Evolutionary conservation across 2,113 vertebrate species (phyloP), one percentile per base, ranked within the genome.

Genomic region (Tapirus terrestris): DNA sequence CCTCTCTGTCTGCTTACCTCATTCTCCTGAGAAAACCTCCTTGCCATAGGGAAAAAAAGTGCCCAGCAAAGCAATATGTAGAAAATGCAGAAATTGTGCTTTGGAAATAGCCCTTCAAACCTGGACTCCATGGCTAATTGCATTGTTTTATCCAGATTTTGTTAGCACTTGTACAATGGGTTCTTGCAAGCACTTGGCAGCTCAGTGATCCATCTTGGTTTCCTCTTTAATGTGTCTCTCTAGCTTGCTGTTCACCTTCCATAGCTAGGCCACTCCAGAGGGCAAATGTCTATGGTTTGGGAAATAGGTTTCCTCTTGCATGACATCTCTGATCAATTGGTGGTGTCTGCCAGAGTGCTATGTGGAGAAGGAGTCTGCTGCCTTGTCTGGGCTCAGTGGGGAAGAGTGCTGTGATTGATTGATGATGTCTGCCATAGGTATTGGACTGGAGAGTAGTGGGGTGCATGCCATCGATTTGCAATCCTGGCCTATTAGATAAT

Each of bases 11-110:
- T 33, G 65, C 48, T 56, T 58, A 29, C 53, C 2, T 0, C 77
- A 51, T 5, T 93, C 86, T 92, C 92, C 95, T 65, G 95, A 85
- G 96, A 27, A 51, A 60, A 96, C 56, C 60, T 83, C 79, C 53
- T 70, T 96, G 89, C 83, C 21, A 21, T 73, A 7, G 0, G 6
- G 77, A 82, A 92, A 88, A 97, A 97, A 92, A 93, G 82, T 83
- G 67, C 60, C 58, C 0, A 5, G 27, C 29, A 90, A 97, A 96
- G 84, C 89, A 91, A 95, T 94, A 94, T 17, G 25, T 1, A n/a
- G 58, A 81, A 2, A 2, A 39, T 4, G 2, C 27, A 68, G 68
- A 89, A 65, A 72, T 13, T 8, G 7, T 56, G 48, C 31, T 67
- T 72, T 45, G 56, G 65, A 39, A 93, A 56, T 61, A 25, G 79